Percentiles rank a stretch among this genome's conserved stretches.
These are phyloP conservation scores for Sebastes paucispinis DNA, from an alignment of 2,797 vertebrate genomes.

Conservation along the genomic window DNA sequence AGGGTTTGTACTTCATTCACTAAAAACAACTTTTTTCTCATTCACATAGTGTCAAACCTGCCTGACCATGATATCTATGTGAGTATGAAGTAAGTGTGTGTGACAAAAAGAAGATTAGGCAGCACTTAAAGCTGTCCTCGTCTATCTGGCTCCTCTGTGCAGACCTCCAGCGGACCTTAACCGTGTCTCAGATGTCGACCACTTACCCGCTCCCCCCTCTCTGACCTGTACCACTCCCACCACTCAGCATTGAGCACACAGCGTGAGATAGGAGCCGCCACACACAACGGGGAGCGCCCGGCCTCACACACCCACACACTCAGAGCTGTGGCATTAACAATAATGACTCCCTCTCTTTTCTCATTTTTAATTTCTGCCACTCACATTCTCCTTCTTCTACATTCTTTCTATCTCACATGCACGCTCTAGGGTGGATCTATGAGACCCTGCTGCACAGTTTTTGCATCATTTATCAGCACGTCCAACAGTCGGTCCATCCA, in stretches of 20 bases:
- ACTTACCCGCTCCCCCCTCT: slow-evolving; percentile 18
- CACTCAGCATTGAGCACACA: slow-evolving; percentile 33
- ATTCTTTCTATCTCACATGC: not conserved
- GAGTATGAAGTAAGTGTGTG: not conserved
- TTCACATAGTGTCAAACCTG: not conserved
- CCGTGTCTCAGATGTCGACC: slow-evolving; percentile 48
- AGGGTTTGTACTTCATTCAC: not conserved
- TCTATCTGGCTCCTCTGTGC: not conserved
- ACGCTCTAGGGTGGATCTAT: not conserved
- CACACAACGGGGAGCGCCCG: not conserved
- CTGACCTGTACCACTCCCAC: slow-evolving; percentile 40
- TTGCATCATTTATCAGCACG: slow-evolving; percentile 19
- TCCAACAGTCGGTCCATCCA: slow-evolving; percentile 49
- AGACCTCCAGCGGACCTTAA: slow-evolving; percentile 8
- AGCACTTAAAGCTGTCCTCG: not conserved
- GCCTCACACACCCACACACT: not conserved
- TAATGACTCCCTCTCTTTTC: not conserved
- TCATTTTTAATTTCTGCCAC: not conserved
- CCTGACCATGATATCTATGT: not conserved
- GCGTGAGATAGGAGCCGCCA: slow-evolving; percentile 7
- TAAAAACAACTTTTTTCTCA: not conserved
- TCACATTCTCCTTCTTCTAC: not conserved
- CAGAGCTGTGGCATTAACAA: not conserved
- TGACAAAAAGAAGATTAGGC: slow-evolving; percentile 7
- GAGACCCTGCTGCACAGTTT: not conserved